Conservation (phyloP, 2,113 vertebrate species). For the Anthoscopus minutus region DNA sequence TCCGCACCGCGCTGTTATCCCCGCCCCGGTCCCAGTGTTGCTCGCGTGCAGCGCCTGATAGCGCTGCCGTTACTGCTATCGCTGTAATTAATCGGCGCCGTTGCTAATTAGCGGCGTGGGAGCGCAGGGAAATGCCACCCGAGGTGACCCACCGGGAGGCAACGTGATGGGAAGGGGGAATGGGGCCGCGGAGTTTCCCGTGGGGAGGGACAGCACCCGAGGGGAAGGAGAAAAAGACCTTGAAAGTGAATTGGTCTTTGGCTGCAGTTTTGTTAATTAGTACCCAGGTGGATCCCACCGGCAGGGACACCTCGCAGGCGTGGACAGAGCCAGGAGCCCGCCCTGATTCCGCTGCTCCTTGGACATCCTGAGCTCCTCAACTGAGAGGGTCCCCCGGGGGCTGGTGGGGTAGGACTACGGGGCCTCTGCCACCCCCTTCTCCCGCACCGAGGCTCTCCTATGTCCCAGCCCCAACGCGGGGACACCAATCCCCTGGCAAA, state of each 20-base stretch:
- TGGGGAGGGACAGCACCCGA: neutral
- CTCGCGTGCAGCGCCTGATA: neutral
- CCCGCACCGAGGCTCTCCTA: neutral
- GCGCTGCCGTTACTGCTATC: neutral
- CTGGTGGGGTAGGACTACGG: neutral
- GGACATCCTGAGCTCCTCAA: rapidly evolving
- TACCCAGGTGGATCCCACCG: no score
- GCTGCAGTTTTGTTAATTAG: neutral
- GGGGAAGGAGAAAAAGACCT: rapidly evolving
- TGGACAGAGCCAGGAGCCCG: neutral
- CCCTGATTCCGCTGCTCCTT: neutral
- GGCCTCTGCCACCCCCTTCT: neutral
- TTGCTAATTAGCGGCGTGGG: neutral
- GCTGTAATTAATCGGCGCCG: neutral
- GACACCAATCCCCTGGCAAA: neutral
- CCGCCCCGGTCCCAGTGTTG: neutral
- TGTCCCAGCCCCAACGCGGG: rapidly evolving
- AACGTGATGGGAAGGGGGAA: neutral
- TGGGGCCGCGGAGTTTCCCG: neutral
- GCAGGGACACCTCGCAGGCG: neutral
- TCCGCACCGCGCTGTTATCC: neutral
- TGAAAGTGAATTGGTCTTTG: neutral
- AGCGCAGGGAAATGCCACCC: neutral
- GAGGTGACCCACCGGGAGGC: neutral
- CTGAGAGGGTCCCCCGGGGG: rapidly evolving